These are phyloP conservation scores for Eumaeus atala DNA, from an alignment of 1,140 invertebrate genomes.

Conservation along the genomic window DNA sequence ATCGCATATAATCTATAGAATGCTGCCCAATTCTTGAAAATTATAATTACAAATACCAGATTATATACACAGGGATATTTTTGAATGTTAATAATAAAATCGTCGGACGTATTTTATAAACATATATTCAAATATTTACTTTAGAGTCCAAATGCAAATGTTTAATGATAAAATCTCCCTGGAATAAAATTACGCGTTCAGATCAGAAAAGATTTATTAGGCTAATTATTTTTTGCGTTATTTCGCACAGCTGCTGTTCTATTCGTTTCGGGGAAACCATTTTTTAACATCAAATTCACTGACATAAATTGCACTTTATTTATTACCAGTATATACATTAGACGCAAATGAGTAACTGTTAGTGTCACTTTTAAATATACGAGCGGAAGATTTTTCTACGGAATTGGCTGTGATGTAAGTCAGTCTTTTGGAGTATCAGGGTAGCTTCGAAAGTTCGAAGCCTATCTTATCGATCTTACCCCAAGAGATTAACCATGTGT, in stretches of 20 bases:
- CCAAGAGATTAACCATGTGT: too few species aligned
- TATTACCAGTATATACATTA: neutral
- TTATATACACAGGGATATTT: neutral
- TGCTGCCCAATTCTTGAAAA: too few species aligned
- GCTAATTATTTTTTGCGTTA: constrained; percentile 2
- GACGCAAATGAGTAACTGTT: too few species aligned
- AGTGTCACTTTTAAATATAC: too few species aligned
- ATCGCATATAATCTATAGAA: too few species aligned
- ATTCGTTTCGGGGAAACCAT: constrained; percentile 1
- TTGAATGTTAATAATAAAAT: neutral
- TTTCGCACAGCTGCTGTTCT: neutral
- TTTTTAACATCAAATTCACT: neutral
- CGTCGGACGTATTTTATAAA: neutral
- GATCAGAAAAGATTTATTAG: neutral
- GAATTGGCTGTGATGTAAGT: too few species aligned
- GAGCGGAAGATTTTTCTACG: too few species aligned
- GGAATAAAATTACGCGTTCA: neutral
- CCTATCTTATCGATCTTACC: too few species aligned
- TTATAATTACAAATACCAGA: too few species aligned
- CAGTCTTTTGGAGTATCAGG: too few species aligned
- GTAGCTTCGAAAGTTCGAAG: too few species aligned
- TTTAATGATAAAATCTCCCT: constrained; percentile 7
- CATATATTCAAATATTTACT: too few species aligned
- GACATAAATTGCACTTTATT: neutral
- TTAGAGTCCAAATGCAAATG: neutral